These are phyloP conservation scores for Lagorchestes hirsutus DNA, from an alignment of 2,797 vertebrate genomes.

Conservation along the genomic window DNA sequence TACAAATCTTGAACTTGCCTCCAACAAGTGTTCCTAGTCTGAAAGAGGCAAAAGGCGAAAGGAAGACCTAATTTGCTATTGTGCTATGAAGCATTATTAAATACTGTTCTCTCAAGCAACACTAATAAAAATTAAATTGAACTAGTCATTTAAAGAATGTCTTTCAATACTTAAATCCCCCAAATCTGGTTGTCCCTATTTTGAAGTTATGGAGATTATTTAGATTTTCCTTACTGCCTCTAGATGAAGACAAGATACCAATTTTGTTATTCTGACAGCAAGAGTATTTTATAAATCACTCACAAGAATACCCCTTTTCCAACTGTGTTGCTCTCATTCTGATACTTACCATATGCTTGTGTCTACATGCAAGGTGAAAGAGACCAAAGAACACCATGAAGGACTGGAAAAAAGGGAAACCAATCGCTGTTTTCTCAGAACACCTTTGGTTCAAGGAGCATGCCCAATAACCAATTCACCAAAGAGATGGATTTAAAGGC, in stretches of 20 bases:
- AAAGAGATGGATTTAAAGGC: neutral
- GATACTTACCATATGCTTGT: constrained; percentile 5
- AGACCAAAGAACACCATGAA: neutral
- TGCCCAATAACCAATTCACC: neutral
- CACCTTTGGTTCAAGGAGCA: neutral
- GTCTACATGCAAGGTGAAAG: neutral
- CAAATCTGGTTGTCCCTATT: neutral
- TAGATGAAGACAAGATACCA: constrained; percentile 36
- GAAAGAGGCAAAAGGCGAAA: constrained; percentile 20
- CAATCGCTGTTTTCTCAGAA: neutral
- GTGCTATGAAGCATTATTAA: neutral
- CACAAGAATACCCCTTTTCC: constrained; percentile 11
- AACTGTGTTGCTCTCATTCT: neutral
- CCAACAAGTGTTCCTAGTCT: neutral
- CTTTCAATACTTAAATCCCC: neutral
- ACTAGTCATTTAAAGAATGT: constrained; percentile 38
- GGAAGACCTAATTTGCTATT: constrained; percentile 18
- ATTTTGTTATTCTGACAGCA: constrained; percentile 16
- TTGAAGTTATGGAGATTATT: constrained; percentile 12
- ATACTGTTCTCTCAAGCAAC: neutral
- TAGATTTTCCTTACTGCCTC: constrained; percentile 33
- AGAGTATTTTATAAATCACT: constrained; percentile 11
- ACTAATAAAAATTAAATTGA: constrained; percentile 35
- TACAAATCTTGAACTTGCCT: constrained; percentile 7
- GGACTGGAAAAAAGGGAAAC: neutral